Evolutionary conservation across 2,797 vertebrate species (phyloP).

Genomic region (Eremophila alpestris): DNA sequence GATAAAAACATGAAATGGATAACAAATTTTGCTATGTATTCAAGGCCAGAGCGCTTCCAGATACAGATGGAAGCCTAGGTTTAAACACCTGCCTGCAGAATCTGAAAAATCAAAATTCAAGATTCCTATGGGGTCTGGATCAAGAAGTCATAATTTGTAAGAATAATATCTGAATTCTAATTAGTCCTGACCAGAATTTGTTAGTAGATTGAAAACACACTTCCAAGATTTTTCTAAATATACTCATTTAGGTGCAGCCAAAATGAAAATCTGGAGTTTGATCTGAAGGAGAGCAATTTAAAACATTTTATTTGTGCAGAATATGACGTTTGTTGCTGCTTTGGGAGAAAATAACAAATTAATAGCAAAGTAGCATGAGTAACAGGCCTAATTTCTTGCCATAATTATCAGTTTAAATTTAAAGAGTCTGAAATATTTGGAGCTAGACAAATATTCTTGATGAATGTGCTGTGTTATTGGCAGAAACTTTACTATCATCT

Average conservation of each 20-base stretch:
- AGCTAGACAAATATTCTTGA: background rate
- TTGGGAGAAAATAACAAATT: background rate
- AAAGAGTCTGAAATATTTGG: background rate
- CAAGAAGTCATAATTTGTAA: background rate
- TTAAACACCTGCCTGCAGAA: background rate
- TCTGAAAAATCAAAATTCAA: background rate
- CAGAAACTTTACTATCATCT: background rate
- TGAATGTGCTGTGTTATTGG: background rate
- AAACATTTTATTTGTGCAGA: background rate
- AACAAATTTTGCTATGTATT: background rate
- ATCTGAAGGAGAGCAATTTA: background rate
- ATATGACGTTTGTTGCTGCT: background rate
- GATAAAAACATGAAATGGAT: background rate
- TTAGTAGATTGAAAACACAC: background rate
- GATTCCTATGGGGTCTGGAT: background rate
- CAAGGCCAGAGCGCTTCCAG: background rate
- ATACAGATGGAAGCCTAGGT: background rate
- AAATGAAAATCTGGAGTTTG: background rate
- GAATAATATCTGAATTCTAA: background rate
- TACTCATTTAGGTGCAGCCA: background rate
- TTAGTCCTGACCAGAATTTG: background rate
- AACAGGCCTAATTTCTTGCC: background rate
- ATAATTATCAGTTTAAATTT: background rate
- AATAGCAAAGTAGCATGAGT: background rate
- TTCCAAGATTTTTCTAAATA: background rate